phyloP scores from a whole-genome alignment of 2,888 invertebrate genomes.

The Zootermopsis nevadensis region DNA sequence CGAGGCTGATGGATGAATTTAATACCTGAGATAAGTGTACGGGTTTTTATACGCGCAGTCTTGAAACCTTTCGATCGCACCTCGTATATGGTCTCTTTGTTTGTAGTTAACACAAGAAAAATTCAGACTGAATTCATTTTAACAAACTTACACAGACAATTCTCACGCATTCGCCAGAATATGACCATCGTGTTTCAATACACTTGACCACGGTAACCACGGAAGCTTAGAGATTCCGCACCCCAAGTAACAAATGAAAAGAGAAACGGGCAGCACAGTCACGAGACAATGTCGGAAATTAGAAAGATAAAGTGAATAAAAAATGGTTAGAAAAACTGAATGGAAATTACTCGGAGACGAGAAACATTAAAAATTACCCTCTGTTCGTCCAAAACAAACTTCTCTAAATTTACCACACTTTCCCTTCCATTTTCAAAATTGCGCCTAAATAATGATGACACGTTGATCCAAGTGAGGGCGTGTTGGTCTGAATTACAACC shows the following conservation, averaged over 20 bases:
- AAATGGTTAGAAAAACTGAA: background rate
- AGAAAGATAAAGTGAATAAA: background rate
- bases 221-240: no score
- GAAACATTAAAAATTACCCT: slow-evolving; percentile 45
- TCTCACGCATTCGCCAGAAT: no score
- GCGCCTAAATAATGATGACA: slow-evolving; percentile 45
- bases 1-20: no score
- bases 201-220: no score
- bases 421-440: slow-evolving; percentile 43
- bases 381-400: background rate
- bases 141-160: no score
- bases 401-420: background rate
- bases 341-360: slow-evolving; percentile 35
- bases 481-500: slow-evolving; percentile 36
- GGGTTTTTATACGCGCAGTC: no score
- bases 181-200: no score
- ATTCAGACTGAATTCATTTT: no score
- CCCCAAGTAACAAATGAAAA: background rate
- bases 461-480: slow-evolving; percentile 24
- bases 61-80: no score
- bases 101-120: no score
- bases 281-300: background rate
- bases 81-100: no score
- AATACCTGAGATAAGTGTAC: no score
- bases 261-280: background rate